Percentiles rank a stretch among this genome's conserved stretches.
phyloP scores from a whole-genome alignment of 2,113 vertebrate genomes.

The Hydrochoerus hydrochaeris region DNA sequence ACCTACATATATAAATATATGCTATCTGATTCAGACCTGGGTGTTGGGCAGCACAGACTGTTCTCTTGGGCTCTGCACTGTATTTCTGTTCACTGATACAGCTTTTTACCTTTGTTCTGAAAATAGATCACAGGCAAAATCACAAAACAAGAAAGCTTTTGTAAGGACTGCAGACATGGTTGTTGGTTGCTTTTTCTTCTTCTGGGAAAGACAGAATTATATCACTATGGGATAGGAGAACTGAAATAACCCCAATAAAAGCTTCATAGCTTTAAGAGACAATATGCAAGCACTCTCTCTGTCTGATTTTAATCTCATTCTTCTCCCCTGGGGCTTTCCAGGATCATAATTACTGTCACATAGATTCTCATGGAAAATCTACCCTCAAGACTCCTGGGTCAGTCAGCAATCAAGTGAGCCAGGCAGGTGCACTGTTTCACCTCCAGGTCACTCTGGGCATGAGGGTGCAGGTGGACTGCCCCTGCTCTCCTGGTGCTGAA shows the following conservation, averaged over 20 bases:
- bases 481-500: neutral
- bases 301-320: neutral
- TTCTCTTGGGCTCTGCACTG: neutral
- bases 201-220: neutral
- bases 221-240: neutral
- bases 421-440: neutral
- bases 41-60: neutral
- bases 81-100: neutral
- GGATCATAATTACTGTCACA: neutral
- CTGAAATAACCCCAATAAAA: neutral
- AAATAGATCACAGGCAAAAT: neutral
- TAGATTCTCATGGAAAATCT: neutral
- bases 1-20: no score
- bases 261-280: neutral
- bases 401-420: neutral
- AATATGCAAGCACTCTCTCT: neutral
- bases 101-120: neutral
- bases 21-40: neutral
- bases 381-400: neutral
- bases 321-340: neutral
- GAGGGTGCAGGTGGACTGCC: neutral
- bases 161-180: neutral
- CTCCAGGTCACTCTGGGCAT: neutral
- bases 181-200: neutral
- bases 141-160: neutral